Conservation (phyloP, 1,140 invertebrate species). For the Cecropterus lyciades region DNA sequence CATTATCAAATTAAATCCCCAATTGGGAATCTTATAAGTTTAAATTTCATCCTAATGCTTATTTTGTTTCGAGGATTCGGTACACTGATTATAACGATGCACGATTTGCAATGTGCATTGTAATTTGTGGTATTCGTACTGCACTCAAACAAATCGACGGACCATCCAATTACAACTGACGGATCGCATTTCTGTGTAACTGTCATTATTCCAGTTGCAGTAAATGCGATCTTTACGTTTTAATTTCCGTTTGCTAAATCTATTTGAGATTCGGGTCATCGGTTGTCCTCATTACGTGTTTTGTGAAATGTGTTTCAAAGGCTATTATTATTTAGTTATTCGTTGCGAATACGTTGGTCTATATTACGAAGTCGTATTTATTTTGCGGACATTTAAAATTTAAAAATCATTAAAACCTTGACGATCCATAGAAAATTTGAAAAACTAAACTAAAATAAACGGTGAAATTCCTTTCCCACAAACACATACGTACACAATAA, state of each 20-base stretch:
- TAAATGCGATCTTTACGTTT: conserved; percentile 50
- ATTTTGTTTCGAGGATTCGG: conserved; percentile 49
- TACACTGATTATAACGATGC: conserved; percentile 44
- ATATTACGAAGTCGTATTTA: no score
- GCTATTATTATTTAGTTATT: no score
- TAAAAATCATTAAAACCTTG: neutral
- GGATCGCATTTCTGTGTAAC: conserved; percentile 42
- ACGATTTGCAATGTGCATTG: conserved; percentile 41
- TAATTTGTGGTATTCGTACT: conserved; percentile 48
- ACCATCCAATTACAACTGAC: conserved; percentile 44
- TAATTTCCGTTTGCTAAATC: conserved; percentile 54
- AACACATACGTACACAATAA: no score
- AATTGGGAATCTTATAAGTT: conserved; percentile 44
- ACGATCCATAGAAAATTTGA: neutral
- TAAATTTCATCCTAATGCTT: conserved; percentile 43
- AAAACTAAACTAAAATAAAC: neutral
- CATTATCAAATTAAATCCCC: conserved; percentile 51
- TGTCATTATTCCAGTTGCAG: conserved; percentile 44
- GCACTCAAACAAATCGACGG: conserved; percentile 41
- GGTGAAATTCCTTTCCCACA: no score
- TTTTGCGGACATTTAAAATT: neutral
- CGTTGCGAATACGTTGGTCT: no score
- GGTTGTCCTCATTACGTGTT: conserved; percentile 35
- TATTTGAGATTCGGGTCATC: conserved; percentile 52
- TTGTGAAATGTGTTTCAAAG: neutral